Evolutionary conservation across 2,888 invertebrate genomes (phyloP).

Genomic region (Tinea semifulvella): DNA sequence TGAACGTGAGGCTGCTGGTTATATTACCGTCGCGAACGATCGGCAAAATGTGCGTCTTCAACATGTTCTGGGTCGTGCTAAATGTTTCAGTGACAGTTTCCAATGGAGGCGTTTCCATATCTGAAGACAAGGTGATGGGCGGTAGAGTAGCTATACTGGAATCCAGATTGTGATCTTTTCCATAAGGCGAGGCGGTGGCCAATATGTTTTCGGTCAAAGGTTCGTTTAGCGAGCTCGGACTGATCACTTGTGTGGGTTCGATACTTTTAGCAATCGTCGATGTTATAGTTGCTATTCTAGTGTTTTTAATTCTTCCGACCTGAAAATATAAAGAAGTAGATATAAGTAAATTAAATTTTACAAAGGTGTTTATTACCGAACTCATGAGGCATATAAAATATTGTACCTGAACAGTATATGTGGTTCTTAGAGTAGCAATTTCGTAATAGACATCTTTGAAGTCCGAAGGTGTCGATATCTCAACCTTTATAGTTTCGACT

Average conservation of each 20-base stretch:
- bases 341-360: not conserved
- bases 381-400: not conserved
- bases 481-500: slow-evolving; percentile 85
- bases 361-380: slow-evolving; percentile 13
- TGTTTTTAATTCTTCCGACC: slow-evolving; percentile 88
- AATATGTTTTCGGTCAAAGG: slow-evolving; percentile 89
- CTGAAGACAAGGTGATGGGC: slow-evolving; percentile 77
- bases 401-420: slow-evolving; percentile 86
- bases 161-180: slow-evolving; percentile 74
- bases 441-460: slow-evolving; percentile 88
- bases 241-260: slow-evolving; percentile 63
- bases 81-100: slow-evolving; percentile 92
- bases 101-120: slow-evolving; percentile 84
- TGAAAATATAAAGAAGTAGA: slow-evolving; percentile 36
- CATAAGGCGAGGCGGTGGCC: slow-evolving; percentile 79
- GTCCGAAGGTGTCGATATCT: slow-evolving; percentile 88
- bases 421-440: slow-evolving; percentile 89
- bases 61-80: slow-evolving; percentile 87
- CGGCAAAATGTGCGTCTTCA: slow-evolving; percentile 90
- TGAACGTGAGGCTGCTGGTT: slow-evolving; percentile 81
- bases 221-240: slow-evolving; percentile 71
- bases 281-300: slow-evolving; percentile 87
- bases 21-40: slow-evolving; percentile 78
- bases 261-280: slow-evolving; percentile 85
- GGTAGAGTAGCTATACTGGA: slow-evolving; percentile 86